A percentile compares a stretch with the other conserved stretches of the same genome.
Evolutionary conservation across 2,797 vertebrate genomes (phyloP).

Genomic region (Sardinella longiceps): DNA sequence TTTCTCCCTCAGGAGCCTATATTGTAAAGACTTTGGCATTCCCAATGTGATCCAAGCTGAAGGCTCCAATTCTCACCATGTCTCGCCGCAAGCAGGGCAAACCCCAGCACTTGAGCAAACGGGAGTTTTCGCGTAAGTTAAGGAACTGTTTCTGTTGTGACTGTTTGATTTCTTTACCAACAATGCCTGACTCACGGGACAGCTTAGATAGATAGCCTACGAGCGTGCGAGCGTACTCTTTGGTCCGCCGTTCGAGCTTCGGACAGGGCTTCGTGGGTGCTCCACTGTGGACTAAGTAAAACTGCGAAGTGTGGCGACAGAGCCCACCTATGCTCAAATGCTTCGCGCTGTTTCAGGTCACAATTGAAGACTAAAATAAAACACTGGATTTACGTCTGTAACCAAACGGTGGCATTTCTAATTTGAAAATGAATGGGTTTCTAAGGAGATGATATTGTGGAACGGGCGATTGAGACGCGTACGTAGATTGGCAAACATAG

Average conservation of each 20-base stretch:
- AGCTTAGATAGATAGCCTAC: neutral
- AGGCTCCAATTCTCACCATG: conserved; percentile 87
- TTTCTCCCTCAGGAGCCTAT: conserved; percentile 91
- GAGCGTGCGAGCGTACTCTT: neutral
- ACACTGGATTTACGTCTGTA: neutral
- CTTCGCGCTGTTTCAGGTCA: neutral
- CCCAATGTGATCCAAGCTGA: conserved; percentile 95
- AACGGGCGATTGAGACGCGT: neutral
- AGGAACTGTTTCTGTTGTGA: conserved; percentile 55
- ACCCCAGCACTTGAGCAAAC: conserved; percentile 99
- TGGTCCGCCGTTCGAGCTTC: neutral
- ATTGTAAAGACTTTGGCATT: conserved; percentile 87
- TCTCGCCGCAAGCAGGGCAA: conserved; percentile 99
- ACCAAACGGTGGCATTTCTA: neutral
- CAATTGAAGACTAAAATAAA: neutral
- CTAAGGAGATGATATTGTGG: neutral
- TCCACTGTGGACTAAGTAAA: neutral
- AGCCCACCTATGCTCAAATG: neutral
- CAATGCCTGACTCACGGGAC: neutral
- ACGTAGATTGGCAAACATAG: neutral
- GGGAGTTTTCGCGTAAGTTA: conserved; percentile 99
- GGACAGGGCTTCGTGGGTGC: conserved; percentile 14
- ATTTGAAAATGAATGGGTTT: neutral
- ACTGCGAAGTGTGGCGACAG: neutral
- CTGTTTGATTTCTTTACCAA: conserved; percentile 31